phyloP scores from a whole-genome alignment of 1,140 invertebrate species.

The Colletes gigas region DNA sequence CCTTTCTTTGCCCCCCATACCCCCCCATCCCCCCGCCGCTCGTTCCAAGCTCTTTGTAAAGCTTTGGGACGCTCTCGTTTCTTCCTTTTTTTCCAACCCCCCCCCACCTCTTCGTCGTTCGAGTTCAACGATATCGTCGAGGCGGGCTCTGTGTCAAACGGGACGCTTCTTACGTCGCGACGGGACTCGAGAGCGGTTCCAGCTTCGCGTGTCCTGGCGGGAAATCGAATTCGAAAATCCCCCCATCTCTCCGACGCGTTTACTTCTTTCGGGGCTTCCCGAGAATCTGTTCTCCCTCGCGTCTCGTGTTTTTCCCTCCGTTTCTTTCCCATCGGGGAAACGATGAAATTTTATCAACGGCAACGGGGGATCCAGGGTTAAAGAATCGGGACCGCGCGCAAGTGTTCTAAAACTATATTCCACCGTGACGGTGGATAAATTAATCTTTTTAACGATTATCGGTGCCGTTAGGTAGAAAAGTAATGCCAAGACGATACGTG shows the following conservation, averaged over 20 bases:
- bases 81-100: neutral
- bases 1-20: too few relatives aligned
- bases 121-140: constrained; percentile 35
- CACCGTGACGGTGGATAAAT: too few relatives aligned
- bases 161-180: constrained; percentile 30
- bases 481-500: too few relatives aligned
- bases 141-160: constrained; percentile 28
- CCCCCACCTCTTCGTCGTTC: neutral
- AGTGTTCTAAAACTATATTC: too few relatives aligned
- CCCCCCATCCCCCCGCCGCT: neutral
- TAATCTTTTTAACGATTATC: too few relatives aligned
- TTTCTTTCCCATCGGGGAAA: neutral
- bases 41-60: constrained; percentile 30
- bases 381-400: neutral
- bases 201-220: neutral
- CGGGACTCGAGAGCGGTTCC: constrained; percentile 11
- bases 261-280: neutral
- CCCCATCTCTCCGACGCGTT: neutral
- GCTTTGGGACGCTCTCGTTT: constrained; percentile 20
- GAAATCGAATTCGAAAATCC: constrained; percentile 42
- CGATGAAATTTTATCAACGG: constrained; percentile 18
- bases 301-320: neutral
- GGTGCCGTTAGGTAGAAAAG: too few relatives aligned
- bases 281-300: neutral
- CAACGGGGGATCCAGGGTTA: neutral